Evolutionary conservation across 2,888 invertebrate genomes (phyloP).

Genomic region (Agapostemon virescens): DNA sequence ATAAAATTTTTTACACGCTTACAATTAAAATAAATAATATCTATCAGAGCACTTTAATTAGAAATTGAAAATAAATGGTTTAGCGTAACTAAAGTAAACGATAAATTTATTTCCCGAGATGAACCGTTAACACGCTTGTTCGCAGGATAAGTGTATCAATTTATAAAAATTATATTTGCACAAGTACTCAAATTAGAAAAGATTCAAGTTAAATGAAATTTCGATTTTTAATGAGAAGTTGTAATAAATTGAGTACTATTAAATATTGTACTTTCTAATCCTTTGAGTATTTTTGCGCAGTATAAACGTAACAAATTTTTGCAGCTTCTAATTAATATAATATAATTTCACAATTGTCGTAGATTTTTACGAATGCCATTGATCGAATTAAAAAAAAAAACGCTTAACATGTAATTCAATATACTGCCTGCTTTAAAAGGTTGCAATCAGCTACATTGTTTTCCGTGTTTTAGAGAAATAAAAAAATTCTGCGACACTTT

Average conservation of each 20-base stretch:
- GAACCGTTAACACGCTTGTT: no score
- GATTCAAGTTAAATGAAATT: neutral
- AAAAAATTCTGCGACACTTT: conserved; percentile 36
- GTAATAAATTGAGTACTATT: neutral
- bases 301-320: neutral
- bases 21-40: neutral
- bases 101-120: no score
- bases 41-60: no score
- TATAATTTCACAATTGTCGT: neutral
- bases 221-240: neutral
- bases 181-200: neutral
- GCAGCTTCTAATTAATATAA: neutral
- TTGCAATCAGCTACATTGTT: neutral
- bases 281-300: neutral
- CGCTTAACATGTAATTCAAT: neutral
- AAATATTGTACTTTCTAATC: neutral
- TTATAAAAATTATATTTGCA: no score
- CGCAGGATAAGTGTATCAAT: no score
- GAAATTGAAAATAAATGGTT: neutral
- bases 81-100: neutral
- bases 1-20: neutral
- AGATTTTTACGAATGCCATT: neutral
- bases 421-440: neutral
- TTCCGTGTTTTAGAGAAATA: conserved; percentile 5
- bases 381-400: neutral